Conservation (phyloP, 2,888 invertebrate genomes). For the Notodonta dromedarius region DNA sequence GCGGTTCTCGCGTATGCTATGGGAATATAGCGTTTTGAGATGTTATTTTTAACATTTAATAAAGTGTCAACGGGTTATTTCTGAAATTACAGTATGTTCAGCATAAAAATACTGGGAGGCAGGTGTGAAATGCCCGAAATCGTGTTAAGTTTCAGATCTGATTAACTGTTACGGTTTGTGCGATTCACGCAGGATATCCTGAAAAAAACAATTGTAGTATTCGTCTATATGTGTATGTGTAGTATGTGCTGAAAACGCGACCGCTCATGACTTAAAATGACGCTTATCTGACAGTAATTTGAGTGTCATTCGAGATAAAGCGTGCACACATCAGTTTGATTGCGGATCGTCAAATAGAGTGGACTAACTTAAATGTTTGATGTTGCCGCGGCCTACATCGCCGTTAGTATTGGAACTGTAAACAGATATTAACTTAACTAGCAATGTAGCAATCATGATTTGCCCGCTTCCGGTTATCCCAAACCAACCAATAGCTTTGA, state of each 20-base stretch:
- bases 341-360: constrained; percentile 52
- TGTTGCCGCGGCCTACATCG: constrained; percentile 27
- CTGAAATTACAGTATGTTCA: too few relatives aligned
- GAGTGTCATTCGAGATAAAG: constrained; percentile 59
- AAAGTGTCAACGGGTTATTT: too few relatives aligned
- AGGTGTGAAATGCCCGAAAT: too few relatives aligned
- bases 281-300: constrained; percentile 50
- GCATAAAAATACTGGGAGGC: too few relatives aligned
- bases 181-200: too few relatives aligned
- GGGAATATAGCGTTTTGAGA: background rate
- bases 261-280: constrained; percentile 15
- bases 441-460: background rate
- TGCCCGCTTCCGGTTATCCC: too few relatives aligned
- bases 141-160: too few relatives aligned
- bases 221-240: too few relatives aligned
- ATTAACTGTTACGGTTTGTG: too few relatives aligned
- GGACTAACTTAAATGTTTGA: constrained; percentile 54
- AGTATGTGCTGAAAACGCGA: constrained; percentile 12
- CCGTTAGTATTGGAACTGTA: background rate
- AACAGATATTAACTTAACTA: background rate
- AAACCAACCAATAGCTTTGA: too few relatives aligned
- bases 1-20: constrained; percentile 6
- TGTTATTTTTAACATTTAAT: too few relatives aligned
- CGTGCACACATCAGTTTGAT: constrained; percentile 56
- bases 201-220: too few relatives aligned